Evolutionary conservation across 2,797 vertebrate species (phyloP), one percentile per base, ranked within the genome.

Genomic region (Gouania willdenowi): DNA sequence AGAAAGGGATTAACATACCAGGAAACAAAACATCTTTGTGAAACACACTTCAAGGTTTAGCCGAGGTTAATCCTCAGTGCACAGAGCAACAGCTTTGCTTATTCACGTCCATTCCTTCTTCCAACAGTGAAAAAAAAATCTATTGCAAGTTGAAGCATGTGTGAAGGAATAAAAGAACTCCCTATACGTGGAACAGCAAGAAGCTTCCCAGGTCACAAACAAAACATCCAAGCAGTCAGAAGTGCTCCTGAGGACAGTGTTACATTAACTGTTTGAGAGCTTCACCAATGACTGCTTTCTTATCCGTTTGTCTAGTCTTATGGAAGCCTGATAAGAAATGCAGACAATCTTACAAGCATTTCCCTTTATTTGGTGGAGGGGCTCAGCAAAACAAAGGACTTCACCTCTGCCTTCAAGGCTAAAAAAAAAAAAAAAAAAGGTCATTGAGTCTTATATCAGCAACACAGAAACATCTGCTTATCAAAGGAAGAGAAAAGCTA

Each of bases 11-110:
- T 71, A 82, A 75, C 71, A 71, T 76, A 65, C 71, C 63, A 41
- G 66, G 57, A 66, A 74, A 86, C 73, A 81, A 86, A 84, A 81
- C 74, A 64, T 60, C 66, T 76, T 73, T 80, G 72, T 79, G 66
- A 64, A 67, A 57, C 53, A 28, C 75, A 78, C 79, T 56, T 69
- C 41, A 26, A 57, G 82, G 53, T 75, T 73, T 34, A 51, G 27
- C 43, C 6, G 4, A 40, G 51, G 65, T 70, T 81, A 82, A 83
- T 76, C 73, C 64, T 32, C 22, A 45, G 61, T 30, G 12, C 40
- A 36, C 31, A 32, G 26, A 52, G 44, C 68, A 52, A 44, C 31
- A 20, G 41, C 57, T 51, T 29, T 29, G 8, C 56, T 59, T 45
- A 20, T 16, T 71, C 58, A 61, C 35, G 44, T 57, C 55, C 13